Conservation (phyloP, 2,888 invertebrate species). For the Perizoma affinitatum region DNA sequence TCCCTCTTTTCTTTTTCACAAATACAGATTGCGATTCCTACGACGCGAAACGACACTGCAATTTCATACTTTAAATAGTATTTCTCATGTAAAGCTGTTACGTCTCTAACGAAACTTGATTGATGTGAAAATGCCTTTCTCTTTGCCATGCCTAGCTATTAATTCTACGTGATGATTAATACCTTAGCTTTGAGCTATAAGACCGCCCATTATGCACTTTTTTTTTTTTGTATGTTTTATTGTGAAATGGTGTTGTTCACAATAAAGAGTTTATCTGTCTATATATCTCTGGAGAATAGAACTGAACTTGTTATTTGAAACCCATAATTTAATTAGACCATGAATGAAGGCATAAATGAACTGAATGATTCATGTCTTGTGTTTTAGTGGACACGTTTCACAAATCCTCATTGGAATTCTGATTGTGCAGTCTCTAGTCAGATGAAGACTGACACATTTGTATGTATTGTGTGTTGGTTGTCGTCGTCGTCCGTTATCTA, state of each 20-base stretch:
- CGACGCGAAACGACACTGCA: slow-evolving; percentile 41
- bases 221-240: no score
- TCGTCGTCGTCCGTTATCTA: slow-evolving; percentile 58
- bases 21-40: slow-evolving; percentile 58
- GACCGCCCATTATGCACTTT: no score
- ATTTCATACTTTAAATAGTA: slow-evolving; percentile 33
- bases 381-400: slow-evolving; percentile 38
- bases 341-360: slow-evolving; percentile 12
- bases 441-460: slow-evolving; percentile 54
- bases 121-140: not conserved
- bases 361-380: slow-evolving; percentile 26
- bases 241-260: no score
- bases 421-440: slow-evolving; percentile 56
- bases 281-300: not conserved
- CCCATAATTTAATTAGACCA: slow-evolving; percentile 15
- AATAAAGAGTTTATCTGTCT: no score
- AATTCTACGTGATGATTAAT: not conserved
- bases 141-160: not conserved
- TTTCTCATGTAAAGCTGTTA: slow-evolving; percentile 26
- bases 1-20: slow-evolving; percentile 56
- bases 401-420: slow-evolving; percentile 65
- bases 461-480: slow-evolving; percentile 64
- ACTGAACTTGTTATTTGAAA: slow-evolving; percentile 7
- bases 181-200: no score
- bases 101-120: not conserved